Evolutionary conservation across 2,888 invertebrate genomes (phyloP), one percentile per base, ranked within the genome.

Genomic region (Tiliacea citrago): DNA sequence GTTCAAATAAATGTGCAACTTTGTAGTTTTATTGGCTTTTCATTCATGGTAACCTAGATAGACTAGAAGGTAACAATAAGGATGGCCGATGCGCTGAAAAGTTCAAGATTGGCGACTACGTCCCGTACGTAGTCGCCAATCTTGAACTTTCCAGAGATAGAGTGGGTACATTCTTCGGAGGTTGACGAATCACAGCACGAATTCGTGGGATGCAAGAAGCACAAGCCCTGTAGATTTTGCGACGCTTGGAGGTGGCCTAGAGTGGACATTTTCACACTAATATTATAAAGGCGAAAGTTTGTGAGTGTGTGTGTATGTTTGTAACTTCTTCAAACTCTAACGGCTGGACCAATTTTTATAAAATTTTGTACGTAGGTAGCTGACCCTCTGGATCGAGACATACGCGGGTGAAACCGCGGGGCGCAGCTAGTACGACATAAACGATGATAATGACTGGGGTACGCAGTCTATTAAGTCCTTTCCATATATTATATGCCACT

Each of bases 1-100:
- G 70, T 74, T 65, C n/a, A 68, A 86, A 76, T 83, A 85, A 79
- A 80, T 75, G 42, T 77, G 72, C 51, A 72, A 61, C 69, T 72
- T 66, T 62, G 75, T 77, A 75, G 73, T 73, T 76, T 47, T 35
- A 78, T 21, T 73, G 21, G 51, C 16, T 60, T 72, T 83, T 79
- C 12, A 69, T 63, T 69, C 12, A 42, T 45, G 16, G 7, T n/a
- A 29, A 45, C n/a, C 66, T 12, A 39, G 45, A 39, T 29, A 21
- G 39, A 49, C n/a, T 29, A 53, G 51, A 51, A 13, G 21, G 9
- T 29, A 42, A 42, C 13, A 68, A 70, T 1, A 29, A 21, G 29
- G 5, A 29, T 21, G 18, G 12, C 21, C 12, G 47, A 49, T 47
- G 29, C 13, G 9, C 29, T 29, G 12, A 29, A 47, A 63, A 29